Base-by-base conservation (phyloP, 2,113 vertebrate species). In the Rhinoptilus africanus region DNA sequence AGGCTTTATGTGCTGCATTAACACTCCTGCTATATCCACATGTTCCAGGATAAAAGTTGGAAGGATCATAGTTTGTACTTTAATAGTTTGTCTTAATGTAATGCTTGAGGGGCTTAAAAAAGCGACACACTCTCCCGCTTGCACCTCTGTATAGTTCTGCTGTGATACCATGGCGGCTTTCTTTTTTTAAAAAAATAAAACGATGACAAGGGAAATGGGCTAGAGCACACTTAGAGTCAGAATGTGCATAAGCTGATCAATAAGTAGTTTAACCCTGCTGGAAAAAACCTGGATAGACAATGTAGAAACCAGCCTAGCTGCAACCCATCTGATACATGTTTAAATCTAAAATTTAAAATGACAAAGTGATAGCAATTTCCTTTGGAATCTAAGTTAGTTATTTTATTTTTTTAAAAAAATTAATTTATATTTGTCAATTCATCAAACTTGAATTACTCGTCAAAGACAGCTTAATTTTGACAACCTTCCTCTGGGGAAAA, bases 401-500 rank as follows among this genome's bases (percentile, higher is more conserved):
- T 67, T 78, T 41, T 45, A 54, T 68, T 51, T 45, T 75, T 89
- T 37, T 24, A 5, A 66, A 41, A 41, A 41, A 41, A 41, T 78
- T 93, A 60, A 66, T 73, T 92, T 19, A 62, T 92, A 93, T 64
- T 95, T 91, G 56, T 91, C 76, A 84, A 54, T 92, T 88, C n/a
- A 92, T 89, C 78, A 82, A 79, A 62, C 26, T 81, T 54, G 21
- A 92, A 72, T 67, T 81, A 24, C 23, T 89, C 84, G 77, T 86
- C 43, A 63, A 77, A 89, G 69, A 60, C 60, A 75, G 69, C 16
- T 89, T 78, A 78, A 85, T 94, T 96, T 45, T 81, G 76, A 75
- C 73, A 91, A 10, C 16, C 27, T 87, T 96, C 91, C 93, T 96
- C 51, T 95, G 87, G 91, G 89, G 87, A 87, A 91, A 93, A 96